phyloP scores from a whole-genome alignment of 1,140 invertebrate species.

The Sycophila sp. region DNA sequence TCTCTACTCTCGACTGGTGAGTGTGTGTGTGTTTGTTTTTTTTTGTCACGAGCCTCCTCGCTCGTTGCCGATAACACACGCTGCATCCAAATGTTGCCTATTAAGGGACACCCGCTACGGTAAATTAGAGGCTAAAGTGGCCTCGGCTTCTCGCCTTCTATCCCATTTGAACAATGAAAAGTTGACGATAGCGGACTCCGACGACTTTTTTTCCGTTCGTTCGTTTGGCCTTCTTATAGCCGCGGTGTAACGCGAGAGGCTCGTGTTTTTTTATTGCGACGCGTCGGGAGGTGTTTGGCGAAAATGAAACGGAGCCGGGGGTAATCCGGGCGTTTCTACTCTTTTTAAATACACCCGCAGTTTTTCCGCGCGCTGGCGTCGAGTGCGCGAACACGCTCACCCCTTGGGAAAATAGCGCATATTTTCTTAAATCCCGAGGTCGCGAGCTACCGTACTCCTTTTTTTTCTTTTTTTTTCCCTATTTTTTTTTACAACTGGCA shows the following conservation, averaged over 20 bases:
- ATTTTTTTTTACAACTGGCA: no score
- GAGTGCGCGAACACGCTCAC: no score
- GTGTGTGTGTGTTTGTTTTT: background rate
- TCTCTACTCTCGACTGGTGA: slow-evolving; percentile 1
- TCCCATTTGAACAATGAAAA: slow-evolving; percentile 11
- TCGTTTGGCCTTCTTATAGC: background rate
- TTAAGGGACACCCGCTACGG: slow-evolving; percentile 39
- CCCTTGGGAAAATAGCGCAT: no score
- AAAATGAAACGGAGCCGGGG: no score
- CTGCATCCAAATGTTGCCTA: slow-evolving; percentile 37
- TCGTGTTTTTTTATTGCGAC: no score
- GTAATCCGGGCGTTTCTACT: no score
- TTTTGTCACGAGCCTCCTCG: background rate
- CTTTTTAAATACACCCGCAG: no score
- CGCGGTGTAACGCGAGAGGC: no score
- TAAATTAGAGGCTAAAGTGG: slow-evolving; percentile 41
- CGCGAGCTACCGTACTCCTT: no score
- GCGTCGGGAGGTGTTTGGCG: background rate
- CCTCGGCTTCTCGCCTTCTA: background rate
- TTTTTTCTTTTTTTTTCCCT: no score
- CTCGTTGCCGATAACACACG: slow-evolving; percentile 35
- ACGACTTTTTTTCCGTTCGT: background rate
- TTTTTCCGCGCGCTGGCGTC: no score
- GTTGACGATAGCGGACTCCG: background rate
- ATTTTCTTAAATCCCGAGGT: no score